Conservation (phyloP, 2,113 vertebrate genomes). For the Limnothrissa miodon region DNA sequence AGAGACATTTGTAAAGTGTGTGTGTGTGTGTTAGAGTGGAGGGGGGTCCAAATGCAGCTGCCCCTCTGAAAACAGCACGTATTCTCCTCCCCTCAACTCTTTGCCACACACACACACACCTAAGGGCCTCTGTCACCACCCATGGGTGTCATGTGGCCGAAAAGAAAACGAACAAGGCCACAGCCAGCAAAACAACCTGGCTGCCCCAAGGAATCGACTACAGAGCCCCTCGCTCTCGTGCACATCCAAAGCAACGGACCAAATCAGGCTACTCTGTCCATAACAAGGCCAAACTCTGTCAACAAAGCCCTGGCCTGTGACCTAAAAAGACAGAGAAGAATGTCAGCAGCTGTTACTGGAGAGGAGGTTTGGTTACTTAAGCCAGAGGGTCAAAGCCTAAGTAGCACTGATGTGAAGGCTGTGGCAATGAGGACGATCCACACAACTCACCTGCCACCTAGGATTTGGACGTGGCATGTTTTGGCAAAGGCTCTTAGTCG, state of each 20-base stretch:
- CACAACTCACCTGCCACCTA: conserved; percentile 8
- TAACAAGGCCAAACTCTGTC: not conserved
- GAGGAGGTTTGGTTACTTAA: not conserved
- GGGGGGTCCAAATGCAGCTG: not conserved
- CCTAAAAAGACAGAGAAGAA: not conserved
- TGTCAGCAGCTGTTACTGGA: not conserved
- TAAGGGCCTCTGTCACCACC: not conserved
- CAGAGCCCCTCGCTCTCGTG: not conserved
- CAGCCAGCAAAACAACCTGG: not conserved
- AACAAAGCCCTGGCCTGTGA: not conserved
- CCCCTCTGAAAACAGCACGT: not conserved
- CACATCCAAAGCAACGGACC: not conserved
- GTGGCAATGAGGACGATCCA: not conserved
- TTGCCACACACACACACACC: not conserved
- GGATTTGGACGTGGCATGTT: not conserved
- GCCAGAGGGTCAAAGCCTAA: not conserved
- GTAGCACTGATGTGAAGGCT: not conserved
- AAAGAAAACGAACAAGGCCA: not conserved
- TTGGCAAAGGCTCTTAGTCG: not conserved
- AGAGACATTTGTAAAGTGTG: not conserved
- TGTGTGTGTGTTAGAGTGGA: not conserved
- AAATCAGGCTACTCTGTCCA: not conserved
- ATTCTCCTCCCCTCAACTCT: too few species aligned
- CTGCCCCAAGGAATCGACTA: not conserved
- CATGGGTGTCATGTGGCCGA: not conserved